phyloP scores from a whole-genome alignment of 2,888 invertebrate genomes.

The Melinaea marsaeus region DNA sequence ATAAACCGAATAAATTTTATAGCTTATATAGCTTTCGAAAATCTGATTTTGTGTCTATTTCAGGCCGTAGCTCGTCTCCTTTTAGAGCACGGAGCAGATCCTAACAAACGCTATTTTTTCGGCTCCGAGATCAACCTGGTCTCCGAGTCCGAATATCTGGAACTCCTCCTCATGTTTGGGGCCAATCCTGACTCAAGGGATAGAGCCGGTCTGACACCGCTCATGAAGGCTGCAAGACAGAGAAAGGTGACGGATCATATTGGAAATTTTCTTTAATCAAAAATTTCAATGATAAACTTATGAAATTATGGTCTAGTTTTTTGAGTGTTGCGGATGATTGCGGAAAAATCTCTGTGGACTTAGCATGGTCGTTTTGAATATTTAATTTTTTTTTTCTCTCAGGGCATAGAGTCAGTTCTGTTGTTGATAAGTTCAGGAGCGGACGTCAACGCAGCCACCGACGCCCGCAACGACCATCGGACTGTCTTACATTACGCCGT shows the following conservation, averaged over 20 bases:
- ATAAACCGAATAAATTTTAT: too few relatives aligned
- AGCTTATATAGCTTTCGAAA: too few relatives aligned
- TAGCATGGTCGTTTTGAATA: background rate
- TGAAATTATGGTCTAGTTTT: too few relatives aligned
- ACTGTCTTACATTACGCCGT: conserved; percentile 94
- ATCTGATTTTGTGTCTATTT: conserved; percentile 10
- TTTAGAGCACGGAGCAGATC: conserved; percentile 90
- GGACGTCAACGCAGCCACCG: conserved; percentile 90
- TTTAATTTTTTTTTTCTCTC: conserved; percentile 22
- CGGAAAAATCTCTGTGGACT: too few relatives aligned
- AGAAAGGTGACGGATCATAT: conserved; percentile 75
- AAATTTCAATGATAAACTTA: background rate
- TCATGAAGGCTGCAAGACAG: conserved; percentile 93
- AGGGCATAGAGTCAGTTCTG: conserved; percentile 87
- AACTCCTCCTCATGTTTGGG: conserved; percentile 89
- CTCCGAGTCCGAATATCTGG: conserved; percentile 88
- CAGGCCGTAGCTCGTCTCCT: conserved; percentile 83
- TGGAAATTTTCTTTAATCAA: background rate
- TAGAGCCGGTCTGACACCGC: conserved; percentile 90
- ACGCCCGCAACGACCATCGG: conserved; percentile 90
- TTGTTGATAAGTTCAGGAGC: conserved; percentile 89
- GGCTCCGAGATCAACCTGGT: conserved; percentile 94
- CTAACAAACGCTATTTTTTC: conserved; percentile 94
- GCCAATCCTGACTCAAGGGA: conserved; percentile 93
- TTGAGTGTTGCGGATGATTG: too few relatives aligned